These are phyloP conservation scores for Nebria ingens DNA, from an alignment of 1,140 invertebrate species.

Conservation along the genomic window DNA sequence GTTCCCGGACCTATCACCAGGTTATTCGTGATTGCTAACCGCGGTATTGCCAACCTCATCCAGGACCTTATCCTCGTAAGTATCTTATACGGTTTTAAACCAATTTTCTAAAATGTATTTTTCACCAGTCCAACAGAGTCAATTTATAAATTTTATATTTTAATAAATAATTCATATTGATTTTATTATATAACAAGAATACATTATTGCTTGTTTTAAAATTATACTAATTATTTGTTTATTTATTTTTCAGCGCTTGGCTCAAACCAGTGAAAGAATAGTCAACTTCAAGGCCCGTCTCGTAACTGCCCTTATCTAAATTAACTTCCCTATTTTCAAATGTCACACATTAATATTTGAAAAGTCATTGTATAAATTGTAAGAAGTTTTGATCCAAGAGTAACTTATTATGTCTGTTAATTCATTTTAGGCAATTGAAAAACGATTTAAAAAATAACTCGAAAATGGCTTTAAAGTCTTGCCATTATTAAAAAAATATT, in stretches of 20 bases:
- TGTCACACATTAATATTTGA: not conserved
- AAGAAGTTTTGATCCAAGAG: not conserved
- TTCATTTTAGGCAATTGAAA: not conserved
- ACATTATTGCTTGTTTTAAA: not conserved
- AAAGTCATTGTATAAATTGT: not conserved
- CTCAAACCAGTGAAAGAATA: slow-evolving; percentile 76
- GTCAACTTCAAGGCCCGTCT: slow-evolving; percentile 84
- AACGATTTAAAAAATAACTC: not conserved
- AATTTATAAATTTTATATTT: not conserved
- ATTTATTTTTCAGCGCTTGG: slow-evolving; percentile 53
- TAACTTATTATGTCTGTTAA: not conserved
- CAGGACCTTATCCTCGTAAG: slow-evolving; percentile 74
- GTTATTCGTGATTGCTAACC: slow-evolving; percentile 71
- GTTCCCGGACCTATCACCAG: slow-evolving; percentile 75
- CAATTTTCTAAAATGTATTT: not conserved
- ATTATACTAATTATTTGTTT: not conserved
- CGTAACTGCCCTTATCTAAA: slow-evolving; percentile 75
- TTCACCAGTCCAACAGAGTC: too few relatives aligned
- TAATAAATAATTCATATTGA: not conserved
- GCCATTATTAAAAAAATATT: not conserved
- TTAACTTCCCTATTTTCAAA: not conserved
- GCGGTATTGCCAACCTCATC: slow-evolving; percentile 70
- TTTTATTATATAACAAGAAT: not conserved
- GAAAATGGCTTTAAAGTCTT: not conserved
- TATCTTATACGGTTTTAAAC: slow-evolving; percentile 14